phyloP scores from a whole-genome alignment of 2,113 vertebrate species.

The Setophaga kirtlandii region DNA sequence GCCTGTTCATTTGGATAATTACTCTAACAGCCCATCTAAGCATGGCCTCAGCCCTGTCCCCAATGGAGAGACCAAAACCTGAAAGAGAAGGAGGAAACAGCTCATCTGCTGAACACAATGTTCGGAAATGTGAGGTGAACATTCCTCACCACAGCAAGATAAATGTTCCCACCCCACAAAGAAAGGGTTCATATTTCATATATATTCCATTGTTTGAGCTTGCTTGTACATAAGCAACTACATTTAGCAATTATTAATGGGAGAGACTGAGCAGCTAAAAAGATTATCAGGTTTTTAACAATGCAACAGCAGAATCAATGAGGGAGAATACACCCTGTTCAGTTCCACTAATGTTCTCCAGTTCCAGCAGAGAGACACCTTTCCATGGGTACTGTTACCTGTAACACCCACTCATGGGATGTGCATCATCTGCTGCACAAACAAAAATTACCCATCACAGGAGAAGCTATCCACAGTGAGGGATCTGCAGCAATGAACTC shows the following conservation, averaged over 20 bases:
- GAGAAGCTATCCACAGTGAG: neutral
- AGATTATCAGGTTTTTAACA: neutral
- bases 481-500: neutral
- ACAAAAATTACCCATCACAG: neutral
- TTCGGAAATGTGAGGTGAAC: slow-evolving; percentile 48
- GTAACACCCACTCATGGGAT: neutral
- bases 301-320: neutral
- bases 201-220: slow-evolving; percentile 45
- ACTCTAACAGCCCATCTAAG: slow-evolving; percentile 30
- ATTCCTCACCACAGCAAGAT: slow-evolving; percentile 13
- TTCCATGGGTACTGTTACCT: neutral
- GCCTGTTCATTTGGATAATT: neutral
- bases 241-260: neutral
- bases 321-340: neutral
- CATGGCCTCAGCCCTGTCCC: neutral
- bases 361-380: neutral
- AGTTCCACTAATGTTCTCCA: neutral
- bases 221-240: neutral
- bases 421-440: neutral
- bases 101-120: slow-evolving; percentile 56
- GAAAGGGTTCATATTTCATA: slow-evolving; percentile 4
- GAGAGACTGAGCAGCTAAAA: neutral
- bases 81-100: slow-evolving; percentile 25
- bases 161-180: slow-evolving; percentile 11
- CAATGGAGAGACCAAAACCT: neutral